Conservation (phyloP, 2,888 invertebrate genomes). For the Phyllotreta striolata region DNA sequence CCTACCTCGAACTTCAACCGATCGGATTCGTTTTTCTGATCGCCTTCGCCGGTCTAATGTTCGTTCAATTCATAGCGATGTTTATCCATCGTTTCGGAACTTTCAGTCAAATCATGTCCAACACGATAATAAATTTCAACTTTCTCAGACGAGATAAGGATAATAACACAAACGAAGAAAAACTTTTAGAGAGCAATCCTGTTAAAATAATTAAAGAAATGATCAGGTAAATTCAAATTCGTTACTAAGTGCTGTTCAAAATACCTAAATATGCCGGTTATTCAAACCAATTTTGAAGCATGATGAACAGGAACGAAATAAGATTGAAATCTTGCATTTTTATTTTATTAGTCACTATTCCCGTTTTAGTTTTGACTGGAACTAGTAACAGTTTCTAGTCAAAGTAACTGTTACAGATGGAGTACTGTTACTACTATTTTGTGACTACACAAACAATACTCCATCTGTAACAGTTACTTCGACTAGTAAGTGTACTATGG, state of each 20-base stretch:
- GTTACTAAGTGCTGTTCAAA: background rate
- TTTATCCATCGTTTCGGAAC: conserved; percentile 79
- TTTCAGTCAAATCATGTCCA: conserved; percentile 76
- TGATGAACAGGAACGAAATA: background rate
- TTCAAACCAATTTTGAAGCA: background rate
- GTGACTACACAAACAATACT: too few species aligned
- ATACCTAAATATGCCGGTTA: background rate
- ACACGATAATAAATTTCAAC: conserved; percentile 64
- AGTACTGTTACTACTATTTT: too few species aligned
- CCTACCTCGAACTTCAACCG: conserved; percentile 73
- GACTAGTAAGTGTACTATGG: background rate
- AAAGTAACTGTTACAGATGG: too few species aligned
- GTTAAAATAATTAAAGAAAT: conserved; percentile 88
- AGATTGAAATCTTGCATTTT: background rate
- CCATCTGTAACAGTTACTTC: too few species aligned
- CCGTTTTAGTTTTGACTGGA: too few species aligned
- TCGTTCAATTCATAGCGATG: conserved; percentile 79
- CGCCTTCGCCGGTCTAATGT: conserved; percentile 74
- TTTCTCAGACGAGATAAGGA: conserved; percentile 61
- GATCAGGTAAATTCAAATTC: conserved; percentile 63
- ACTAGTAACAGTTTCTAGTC: too few species aligned
- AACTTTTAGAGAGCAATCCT: conserved; percentile 85
- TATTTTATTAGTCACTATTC: too few species aligned
- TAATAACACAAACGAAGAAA: conserved; percentile 84
- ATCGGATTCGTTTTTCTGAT: conserved; percentile 78